Evolutionary conservation across 1,140 invertebrate genomes (phyloP).

Genomic region (Hylyphantes graminicola): DNA sequence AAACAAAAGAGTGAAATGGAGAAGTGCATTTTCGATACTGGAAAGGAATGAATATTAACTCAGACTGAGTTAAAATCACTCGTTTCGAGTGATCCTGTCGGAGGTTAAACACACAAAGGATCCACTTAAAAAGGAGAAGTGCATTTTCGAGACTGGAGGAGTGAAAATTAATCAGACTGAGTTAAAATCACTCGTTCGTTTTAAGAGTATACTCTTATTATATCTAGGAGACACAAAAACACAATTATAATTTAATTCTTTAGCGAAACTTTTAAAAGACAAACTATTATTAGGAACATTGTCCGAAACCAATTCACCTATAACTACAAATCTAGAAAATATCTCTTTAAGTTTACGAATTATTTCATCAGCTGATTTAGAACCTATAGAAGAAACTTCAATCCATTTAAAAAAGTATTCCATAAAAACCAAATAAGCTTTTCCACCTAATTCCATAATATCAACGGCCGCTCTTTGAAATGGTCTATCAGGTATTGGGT

Average conservation of each 20-base stretch:
- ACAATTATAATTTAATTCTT: conserved; percentile 28
- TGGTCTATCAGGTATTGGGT: not conserved
- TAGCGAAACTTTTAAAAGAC: conserved; percentile 28
- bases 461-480: conserved; percentile 18
- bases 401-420: conserved; percentile 39
- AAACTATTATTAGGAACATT: conserved; percentile 29
- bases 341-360: conserved; percentile 15
- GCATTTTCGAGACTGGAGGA: too few species aligned
- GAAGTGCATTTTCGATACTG: too few species aligned
- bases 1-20: too few species aligned
- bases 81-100: too few species aligned
- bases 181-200: too few species aligned
- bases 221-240: conserved; percentile 17
- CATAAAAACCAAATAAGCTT: conserved; percentile 17
- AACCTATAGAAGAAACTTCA: not conserved
- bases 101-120: too few species aligned
- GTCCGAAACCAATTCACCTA: conserved; percentile 16
- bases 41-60: too few species aligned
- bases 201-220: conserved; percentile 29
- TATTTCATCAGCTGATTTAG: conserved; percentile 15
- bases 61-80: too few species aligned
- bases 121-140: too few species aligned
- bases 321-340: conserved; percentile 3
- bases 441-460: conserved; percentile 20
- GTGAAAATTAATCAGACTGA: too few species aligned